Evolutionary conservation across 2,888 invertebrate genomes (phyloP), one percentile per base, ranked within the genome.

Genomic region (Caenorhabditis macrosperma): DNA sequence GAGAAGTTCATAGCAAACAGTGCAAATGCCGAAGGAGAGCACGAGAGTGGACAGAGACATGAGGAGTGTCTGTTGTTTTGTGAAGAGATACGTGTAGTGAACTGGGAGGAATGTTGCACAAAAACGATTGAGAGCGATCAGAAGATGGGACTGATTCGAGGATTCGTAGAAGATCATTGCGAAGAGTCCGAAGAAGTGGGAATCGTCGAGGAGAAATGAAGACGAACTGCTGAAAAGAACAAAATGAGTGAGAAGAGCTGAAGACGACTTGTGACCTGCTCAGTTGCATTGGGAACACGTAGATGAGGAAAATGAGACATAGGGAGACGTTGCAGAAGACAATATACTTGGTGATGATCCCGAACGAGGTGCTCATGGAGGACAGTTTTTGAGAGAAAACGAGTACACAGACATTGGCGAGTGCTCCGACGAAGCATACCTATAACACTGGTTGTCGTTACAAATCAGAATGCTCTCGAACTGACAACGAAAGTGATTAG

Each of bases 311-410:
- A n/a, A 55, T 50, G 5, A 59, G n/a, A 28, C 68, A 68, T 50
- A 68, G 30, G 0, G 20, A 0, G 20, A 59, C 44, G 20, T 68
- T 68, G 12, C 38, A 68, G 7, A 68, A 15, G 12, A 59, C 59
- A 10, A 57, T 57, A 15, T 59, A 57, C 33, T 68, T 68, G 1
- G 68, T 68, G 7, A 67, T 67, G n/a, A 55, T 67, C 2, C 67
- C 67, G n/a, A 67, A 67, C 6, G 67, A 57, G 17, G 57, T 68
- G 38, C 59, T 68, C 68, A 68, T 68, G 2, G 68, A 68, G 7
- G 26, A 41, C 68, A 68, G 48, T 22, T 68, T 59, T 10, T 15
- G 30, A 2, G 68, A 33, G 9, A 26, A 50, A 12, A 59, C 1
- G 6, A 57, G 20, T 17, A 68, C 68, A 15, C 50, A 38, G 9